Evolutionary conservation across 2,797 vertebrate species (phyloP).

Genomic region (Melanogrammus aeglefinus): DNA sequence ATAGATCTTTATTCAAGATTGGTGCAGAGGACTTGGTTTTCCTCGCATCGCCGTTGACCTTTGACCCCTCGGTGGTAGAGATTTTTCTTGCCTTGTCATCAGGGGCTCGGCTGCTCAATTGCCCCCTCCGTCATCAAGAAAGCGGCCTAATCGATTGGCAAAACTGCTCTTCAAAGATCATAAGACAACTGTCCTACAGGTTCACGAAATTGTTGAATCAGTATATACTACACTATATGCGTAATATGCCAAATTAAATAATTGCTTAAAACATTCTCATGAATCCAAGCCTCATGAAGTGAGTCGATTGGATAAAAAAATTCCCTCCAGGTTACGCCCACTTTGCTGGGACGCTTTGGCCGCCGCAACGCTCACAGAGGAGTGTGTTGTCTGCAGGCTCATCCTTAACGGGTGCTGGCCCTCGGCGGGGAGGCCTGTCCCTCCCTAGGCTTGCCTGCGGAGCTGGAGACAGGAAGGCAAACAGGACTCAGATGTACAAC

Average conservation of each 20-base stretch:
- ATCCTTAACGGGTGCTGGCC: constrained; percentile 84
- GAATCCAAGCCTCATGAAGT: neutral
- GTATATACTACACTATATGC: neutral
- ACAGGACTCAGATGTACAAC: constrained; percentile 86
- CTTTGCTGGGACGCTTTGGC: constrained; percentile 86
- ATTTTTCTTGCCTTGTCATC: constrained; percentile 87
- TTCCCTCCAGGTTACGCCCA: constrained; percentile 84
- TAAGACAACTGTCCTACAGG: constrained; percentile 87
- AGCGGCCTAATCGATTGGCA: constrained; percentile 76
- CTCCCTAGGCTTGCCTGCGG: constrained; percentile 66
- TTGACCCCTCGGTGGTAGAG: constrained; percentile 95
- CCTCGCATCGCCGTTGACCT: constrained; percentile 90
- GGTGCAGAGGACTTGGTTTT: constrained; percentile 83
- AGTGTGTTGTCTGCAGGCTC: constrained; percentile 78
- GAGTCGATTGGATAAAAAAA: too few relatives aligned
- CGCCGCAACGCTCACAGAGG: constrained; percentile 68
- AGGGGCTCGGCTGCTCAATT: constrained; percentile 86
- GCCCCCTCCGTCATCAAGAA: constrained; percentile 81
- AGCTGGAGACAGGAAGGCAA: constrained; percentile 85
- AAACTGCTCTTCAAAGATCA: constrained; percentile 79
- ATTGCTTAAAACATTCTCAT: neutral
- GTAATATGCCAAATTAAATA: neutral
- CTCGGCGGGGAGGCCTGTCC: constrained; percentile 93
- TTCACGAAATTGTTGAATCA: constrained; percentile 33
- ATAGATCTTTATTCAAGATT: constrained; percentile 84